phyloP scores from a whole-genome alignment of 2,113 vertebrate genomes.

The Murina feae region DNA sequence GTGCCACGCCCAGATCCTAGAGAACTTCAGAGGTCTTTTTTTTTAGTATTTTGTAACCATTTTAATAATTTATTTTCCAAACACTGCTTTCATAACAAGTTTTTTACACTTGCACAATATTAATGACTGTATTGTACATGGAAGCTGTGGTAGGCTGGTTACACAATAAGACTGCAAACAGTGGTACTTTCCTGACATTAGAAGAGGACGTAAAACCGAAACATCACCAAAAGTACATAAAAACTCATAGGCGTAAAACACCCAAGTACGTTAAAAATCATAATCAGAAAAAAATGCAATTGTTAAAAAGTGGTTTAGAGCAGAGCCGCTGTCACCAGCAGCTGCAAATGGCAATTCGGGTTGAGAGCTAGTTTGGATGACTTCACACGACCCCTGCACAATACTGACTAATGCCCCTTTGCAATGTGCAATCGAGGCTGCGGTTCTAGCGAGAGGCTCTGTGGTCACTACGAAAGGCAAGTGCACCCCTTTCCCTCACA shows the following conservation, averaged over 20 bases:
- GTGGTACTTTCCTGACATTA: conserved; percentile 83
- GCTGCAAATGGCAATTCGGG: conserved; percentile 82
- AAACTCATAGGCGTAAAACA: conserved; percentile 85
- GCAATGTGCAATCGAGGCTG: conserved; percentile 84
- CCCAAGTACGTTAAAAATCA: conserved; percentile 86
- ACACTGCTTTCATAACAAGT: conserved; percentile 85
- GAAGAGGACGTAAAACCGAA: conserved; percentile 83
- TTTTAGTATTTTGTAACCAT: conserved; percentile 80
- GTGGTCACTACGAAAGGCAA: conserved; percentile 71
- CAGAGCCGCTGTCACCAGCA: conserved; percentile 82
- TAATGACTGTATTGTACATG: conserved; percentile 83
- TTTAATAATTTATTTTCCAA: conserved; percentile 81
- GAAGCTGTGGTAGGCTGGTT: conserved; percentile 83
- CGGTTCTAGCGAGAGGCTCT: conserved; percentile 80
- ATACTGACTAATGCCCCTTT: conserved; percentile 82
- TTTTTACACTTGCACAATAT: conserved; percentile 87
- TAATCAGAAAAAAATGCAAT: conserved; percentile 82
- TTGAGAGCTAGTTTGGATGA: conserved; percentile 79
- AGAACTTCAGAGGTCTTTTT: background rate
- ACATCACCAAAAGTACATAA: conserved; percentile 86
- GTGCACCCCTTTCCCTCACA: conserved; percentile 56
- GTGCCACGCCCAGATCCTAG: background rate
- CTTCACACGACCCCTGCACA: conserved; percentile 83
- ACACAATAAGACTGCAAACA: conserved; percentile 86
- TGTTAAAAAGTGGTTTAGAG: conserved; percentile 85